Percentiles rank a stretch among this genome's conserved stretches.
These are phyloP conservation scores for Acrobasis repandana DNA, from an alignment of 2,888 invertebrate genomes.

Conservation along the genomic window DNA sequence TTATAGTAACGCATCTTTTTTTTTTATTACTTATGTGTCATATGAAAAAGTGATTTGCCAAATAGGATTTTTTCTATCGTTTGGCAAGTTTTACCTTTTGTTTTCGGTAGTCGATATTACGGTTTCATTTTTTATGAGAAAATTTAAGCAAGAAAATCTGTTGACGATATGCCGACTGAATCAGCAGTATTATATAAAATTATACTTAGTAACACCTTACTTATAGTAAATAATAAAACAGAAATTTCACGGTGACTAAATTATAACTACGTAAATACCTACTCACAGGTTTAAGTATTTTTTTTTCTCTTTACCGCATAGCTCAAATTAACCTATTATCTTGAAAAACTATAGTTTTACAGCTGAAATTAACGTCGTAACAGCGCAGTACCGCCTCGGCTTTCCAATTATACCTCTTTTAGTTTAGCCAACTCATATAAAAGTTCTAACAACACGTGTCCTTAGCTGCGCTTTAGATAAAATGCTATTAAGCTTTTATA, in stretches of 20 bases:
- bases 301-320: background rate
- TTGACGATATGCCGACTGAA: background rate
- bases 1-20: conserved; percentile 11
- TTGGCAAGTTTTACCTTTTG: background rate
- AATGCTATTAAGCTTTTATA: conserved; percentile 27
- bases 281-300: too few species aligned
- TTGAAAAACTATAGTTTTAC: conserved; percentile 52
- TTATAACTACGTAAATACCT: too few species aligned
- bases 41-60: background rate
- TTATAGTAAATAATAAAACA: too few species aligned
- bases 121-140: background rate
- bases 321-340: conserved; percentile 33
- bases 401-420: conserved; percentile 78
- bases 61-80: background rate
- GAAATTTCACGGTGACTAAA: too few species aligned
- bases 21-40: conserved; percentile 22
- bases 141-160: conserved; percentile 1
- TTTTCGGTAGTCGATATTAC: background rate
- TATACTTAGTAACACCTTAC: too few species aligned
- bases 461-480: conserved; percentile 49
- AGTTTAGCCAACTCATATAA: conserved; percentile 77
- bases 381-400: conserved; percentile 58
- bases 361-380: conserved; percentile 60
- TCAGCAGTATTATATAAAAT: background rate
- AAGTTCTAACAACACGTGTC: conserved; percentile 70